Base-by-base conservation (phyloP, 2,113 vertebrate genomes). In the Psittacula cyanocephala region DNA sequence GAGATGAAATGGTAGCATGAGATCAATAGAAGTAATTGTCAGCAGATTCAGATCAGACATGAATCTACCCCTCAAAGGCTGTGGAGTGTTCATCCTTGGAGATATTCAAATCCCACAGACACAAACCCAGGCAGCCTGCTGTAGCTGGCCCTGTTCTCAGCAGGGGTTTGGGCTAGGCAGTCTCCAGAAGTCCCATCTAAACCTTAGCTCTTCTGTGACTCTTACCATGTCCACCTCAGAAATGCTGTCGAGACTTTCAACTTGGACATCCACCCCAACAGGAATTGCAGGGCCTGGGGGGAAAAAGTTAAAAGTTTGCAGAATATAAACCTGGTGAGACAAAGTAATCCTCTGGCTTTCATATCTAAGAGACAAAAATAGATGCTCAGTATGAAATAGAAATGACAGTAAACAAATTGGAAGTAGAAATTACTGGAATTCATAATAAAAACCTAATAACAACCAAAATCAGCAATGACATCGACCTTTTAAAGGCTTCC, bases 211-310 rank as follows among this genome's bases (percentile, higher is more conserved):
- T 82, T 64, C 39, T 60, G 6, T 86, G 37, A 18, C 25, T 39
- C 98, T 86, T 97, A 99, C 99, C 99, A 99, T 99, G 98, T 99
- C 99, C 59, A 99, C 99, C 90, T 99, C 99, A 15, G 99, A 99
- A 97, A 99, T 99, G 96, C 99, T 99, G 97, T 99, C 99, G 97
- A 99, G 95, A 79, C 99, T 99, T 97, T 99, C 99, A 96, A 99
- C 99, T 97, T 99, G 99, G 72, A 99, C 99, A 91, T 99, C 99
- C 72, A 99, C 98, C 3, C 99, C 99, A 68, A 99, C 99, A 6
- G 99, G 99, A 84, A 99, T 99, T 69, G 99, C 99, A 49, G 99
- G 99, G 83, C 99, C 99, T 99, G 43, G 31, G 24, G n/a, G 29
- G 18, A 25, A 37, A 67, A 67, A 62, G 43, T 12, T 11, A 27